Conservation (phyloP, 1,140 invertebrate genomes). For the Chlorops oryzae region DNA sequence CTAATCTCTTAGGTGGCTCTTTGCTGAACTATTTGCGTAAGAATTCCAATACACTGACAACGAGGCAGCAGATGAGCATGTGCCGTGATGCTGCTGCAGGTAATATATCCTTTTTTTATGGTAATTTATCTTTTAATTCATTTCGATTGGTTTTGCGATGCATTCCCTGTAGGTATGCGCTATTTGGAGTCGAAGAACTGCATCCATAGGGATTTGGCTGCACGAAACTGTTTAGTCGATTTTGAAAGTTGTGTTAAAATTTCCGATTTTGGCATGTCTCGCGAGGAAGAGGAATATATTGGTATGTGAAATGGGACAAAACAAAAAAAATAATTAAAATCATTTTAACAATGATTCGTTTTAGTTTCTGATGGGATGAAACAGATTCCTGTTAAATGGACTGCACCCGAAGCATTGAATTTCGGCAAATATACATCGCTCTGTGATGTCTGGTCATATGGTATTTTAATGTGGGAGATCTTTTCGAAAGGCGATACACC, state of each 20-base stretch:
- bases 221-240: slow-evolving; percentile 77
- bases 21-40: slow-evolving; percentile 81
- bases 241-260: slow-evolving; percentile 88
- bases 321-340: not conserved
- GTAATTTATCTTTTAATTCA: not conserved
- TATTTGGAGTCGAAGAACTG: slow-evolving; percentile 95
- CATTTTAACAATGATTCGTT: not conserved
- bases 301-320: slow-evolving; percentile 20
- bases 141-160: not conserved
- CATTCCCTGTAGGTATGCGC: slow-evolving; percentile 59
- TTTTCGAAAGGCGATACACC: slow-evolving; percentile 90
- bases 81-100: slow-evolving; percentile 89
- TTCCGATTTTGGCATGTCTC: slow-evolving; percentile 96
- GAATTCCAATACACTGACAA: slow-evolving; percentile 61
- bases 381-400: slow-evolving; percentile 98
- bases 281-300: slow-evolving; percentile 95
- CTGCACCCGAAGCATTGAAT: slow-evolving; percentile 91
- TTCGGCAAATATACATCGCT: slow-evolving; percentile 94
- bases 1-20: slow-evolving; percentile 69
- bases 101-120: slow-evolving; percentile 8
- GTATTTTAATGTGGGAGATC: slow-evolving; percentile 94
- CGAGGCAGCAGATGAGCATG: slow-evolving; percentile 77
- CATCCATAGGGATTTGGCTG: slow-evolving; percentile 93
- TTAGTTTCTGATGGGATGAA: slow-evolving; percentile 92
- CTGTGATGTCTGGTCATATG: slow-evolving; percentile 98